Base-by-base conservation (phyloP, 2,888 invertebrate species). In the Galeruca laticollis region DNA sequence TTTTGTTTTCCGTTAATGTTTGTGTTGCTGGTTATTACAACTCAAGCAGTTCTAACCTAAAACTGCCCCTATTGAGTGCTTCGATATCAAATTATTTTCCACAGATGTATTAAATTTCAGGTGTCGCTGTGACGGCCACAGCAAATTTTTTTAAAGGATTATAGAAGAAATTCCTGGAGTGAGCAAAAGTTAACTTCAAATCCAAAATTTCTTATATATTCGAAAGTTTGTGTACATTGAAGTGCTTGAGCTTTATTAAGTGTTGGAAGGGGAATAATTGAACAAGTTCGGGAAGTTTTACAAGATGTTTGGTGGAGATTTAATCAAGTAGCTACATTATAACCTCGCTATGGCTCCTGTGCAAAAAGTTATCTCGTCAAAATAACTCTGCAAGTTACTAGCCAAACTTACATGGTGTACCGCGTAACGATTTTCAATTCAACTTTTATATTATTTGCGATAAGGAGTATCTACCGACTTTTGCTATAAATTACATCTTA, bases 271-370 rank as follows among this genome's bases (percentile, higher is more conserved):
- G 67, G 70, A 72, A 75, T 76, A 74, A 75, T 75, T 74, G 76
- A 73, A 74, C 71, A 71, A 74, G 75, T 73, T 75, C 71, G 59
- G 66, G 33, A 74, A 75, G 71, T 72, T 74, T 72, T 70, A 73
- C 73, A 72, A 71, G 71, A 75, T 74, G 74, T 75, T 75, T 65
- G 66, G 71, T 54, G 57, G 70, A 71, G 72, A 72, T 74, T 76
- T 76, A 75, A 76, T 76, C 75, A 76, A 76, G 76, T 75, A 65
- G 69, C 64, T 54, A 68, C 70, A 68, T 73, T 74, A 74, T 56
- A 73, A 59, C 68, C 43, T 47, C 21, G 59, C 35, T 59, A 43
- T 65, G 40, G 57, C 56, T 59, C 26, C 49, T 54, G 31, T 54
- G 70, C 63, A 66, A 69, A 67, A 69, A 72, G 57, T 62, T 63